Evolutionary conservation across 2,888 invertebrate genomes (phyloP), one percentile per base, ranked within the genome.

Genomic region (Caenorhabditis sp.): DNA sequence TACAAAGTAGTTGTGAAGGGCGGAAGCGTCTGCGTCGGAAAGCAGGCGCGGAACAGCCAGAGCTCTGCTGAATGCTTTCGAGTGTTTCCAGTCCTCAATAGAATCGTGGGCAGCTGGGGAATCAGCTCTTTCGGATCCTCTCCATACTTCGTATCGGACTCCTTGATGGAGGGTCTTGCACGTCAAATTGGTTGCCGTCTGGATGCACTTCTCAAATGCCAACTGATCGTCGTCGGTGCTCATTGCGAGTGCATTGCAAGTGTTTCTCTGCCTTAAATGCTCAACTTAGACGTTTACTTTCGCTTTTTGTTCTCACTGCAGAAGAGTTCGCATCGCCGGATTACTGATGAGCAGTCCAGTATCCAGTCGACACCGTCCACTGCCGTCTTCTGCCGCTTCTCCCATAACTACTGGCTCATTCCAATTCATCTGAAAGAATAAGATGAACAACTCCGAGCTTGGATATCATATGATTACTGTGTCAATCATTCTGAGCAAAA

Each of bases 291-390:
- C n/a, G n/a, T n/a, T n/a, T n/a, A n/a, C n/a, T n/a, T n/a, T n/a
- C n/a, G n/a, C n/a, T n/a, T n/a, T n/a, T n/a, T n/a, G n/a, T n/a
- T n/a, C n/a, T 50, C 22, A 83, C 83, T 85, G 80, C 20, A 88
- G 93, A 85, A 96, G 92, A 78, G 93, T 93, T 74, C 93, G 92
- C 85, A 96, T 91, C 39, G 96, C 93, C 0, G 94, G 94, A 90
- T 95, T 94, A 72, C 96, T 96, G 63, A 97, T 89, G 46, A 97
- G 90, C 84, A 96, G 93, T 58, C 96, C 96, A 46, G 93, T 93
- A 90, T 95, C 94, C 92, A 92, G 79, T 89, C 91, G 82, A 79
- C 90, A 90, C 77, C 89, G 87, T 45, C 87, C 87, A 11, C 70
- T 65, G 27, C 68, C 72, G 35, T 82, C 84, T 27, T 79, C 70